A percentile compares a stretch with the other conserved stretches of the same genome.
phyloP scores from a whole-genome alignment of 1,140 invertebrate genomes.

The Mamestra configurata region DNA sequence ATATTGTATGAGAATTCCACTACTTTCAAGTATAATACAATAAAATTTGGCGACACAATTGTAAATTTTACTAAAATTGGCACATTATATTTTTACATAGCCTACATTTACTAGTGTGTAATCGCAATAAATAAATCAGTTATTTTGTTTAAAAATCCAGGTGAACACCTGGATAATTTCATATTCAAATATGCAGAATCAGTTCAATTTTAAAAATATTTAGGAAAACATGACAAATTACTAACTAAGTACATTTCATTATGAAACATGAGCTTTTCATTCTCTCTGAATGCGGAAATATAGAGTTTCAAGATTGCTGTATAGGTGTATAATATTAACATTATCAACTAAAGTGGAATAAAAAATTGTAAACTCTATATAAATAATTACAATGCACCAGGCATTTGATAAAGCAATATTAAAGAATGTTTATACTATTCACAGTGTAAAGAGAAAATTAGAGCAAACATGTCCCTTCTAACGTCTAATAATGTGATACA shows the following conservation, averaged over 20 bases:
- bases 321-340: slow-evolving; percentile 56
- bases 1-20: slow-evolving; percentile 55
- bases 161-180: slow-evolving; percentile 29
- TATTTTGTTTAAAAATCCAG: slow-evolving; percentile 47
- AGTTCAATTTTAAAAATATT: slow-evolving; percentile 53
- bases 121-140: slow-evolving; percentile 74
- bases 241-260: slow-evolving; percentile 71
- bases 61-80: slow-evolving; percentile 77
- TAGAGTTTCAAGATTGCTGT: slow-evolving; percentile 44
- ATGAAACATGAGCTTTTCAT: slow-evolving; percentile 69
- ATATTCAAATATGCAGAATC: slow-evolving; percentile 55
- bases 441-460: slow-evolving; percentile 72
- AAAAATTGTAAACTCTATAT: slow-evolving; percentile 72
- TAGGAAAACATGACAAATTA: slow-evolving; percentile 53
- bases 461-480: slow-evolving; percentile 63
- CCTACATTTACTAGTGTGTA: slow-evolving; percentile 68
- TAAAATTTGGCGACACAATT: slow-evolving; percentile 56
- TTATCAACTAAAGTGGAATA: slow-evolving; percentile 70
- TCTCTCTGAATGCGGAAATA: slow-evolving; percentile 50
- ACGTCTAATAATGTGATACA: slow-evolving; percentile 68
- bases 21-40: slow-evolving; percentile 52
- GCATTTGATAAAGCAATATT: slow-evolving; percentile 69
- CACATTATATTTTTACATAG: slow-evolving; percentile 73
- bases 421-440: slow-evolving; percentile 71
- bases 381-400: slow-evolving; percentile 79